These are phyloP conservation scores for Cryptocephalus primarius DNA, from an alignment of 2,888 invertebrate species.

Conservation along the genomic window DNA sequence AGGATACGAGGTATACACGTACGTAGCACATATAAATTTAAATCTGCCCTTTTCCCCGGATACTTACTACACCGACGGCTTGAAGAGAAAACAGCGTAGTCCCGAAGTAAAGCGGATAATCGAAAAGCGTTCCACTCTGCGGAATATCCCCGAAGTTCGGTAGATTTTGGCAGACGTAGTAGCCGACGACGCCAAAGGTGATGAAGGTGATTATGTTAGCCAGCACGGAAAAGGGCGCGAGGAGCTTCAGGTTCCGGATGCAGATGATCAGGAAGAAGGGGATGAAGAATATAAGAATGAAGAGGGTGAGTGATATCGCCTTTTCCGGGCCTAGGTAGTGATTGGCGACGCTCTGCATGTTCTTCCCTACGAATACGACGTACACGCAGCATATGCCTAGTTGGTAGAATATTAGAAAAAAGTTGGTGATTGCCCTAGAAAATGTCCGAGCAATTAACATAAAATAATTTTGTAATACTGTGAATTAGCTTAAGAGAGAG, in stretches of 20 bases:
- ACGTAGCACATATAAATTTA: too few species aligned
- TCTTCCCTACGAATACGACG: slow-evolving; percentile 39
- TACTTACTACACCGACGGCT: slow-evolving; percentile 80
- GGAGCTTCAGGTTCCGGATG: slow-evolving; percentile 71
- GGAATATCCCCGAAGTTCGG: slow-evolving; percentile 51
- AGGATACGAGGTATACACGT: too few species aligned
- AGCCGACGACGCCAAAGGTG: slow-evolving; percentile 76
- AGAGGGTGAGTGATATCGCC: slow-evolving; percentile 17
- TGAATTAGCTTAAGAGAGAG: too few species aligned
- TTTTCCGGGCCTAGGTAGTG: slow-evolving; percentile 18
- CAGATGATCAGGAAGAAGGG: slow-evolving; percentile 72
- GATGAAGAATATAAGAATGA: slow-evolving; percentile 33
- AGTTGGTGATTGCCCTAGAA: slow-evolving; percentile 48
- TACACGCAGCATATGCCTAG: slow-evolving; percentile 84
- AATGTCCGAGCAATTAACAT: slow-evolving; percentile 3
- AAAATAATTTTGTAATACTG: background rate
- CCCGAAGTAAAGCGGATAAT: slow-evolving; percentile 89
- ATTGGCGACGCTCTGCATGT: slow-evolving; percentile 30
- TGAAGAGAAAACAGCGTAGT: slow-evolving; percentile 94
- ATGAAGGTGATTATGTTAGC: slow-evolving; percentile 77
- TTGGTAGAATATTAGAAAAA: slow-evolving; percentile 70
- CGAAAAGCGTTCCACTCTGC: slow-evolving; percentile 51
- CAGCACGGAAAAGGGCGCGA: slow-evolving; percentile 82
- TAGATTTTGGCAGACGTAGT: slow-evolving; percentile 69
- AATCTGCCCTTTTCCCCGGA: background rate